phyloP scores from a whole-genome alignment of 2,797 vertebrate species.

The Zalophus californianus region DNA sequence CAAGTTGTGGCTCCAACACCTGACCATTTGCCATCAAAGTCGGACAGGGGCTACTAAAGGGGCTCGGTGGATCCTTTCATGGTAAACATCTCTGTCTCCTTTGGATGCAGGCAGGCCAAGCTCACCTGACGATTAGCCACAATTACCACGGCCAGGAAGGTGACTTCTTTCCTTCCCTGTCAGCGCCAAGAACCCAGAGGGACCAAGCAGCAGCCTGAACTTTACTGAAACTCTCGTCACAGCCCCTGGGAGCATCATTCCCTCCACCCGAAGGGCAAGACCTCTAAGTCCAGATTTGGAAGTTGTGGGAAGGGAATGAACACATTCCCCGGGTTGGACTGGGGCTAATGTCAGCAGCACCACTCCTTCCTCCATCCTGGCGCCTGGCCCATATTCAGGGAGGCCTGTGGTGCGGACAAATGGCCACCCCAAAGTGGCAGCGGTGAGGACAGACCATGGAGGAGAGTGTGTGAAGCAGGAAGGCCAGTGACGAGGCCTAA shows the following conservation, averaged over 20 bases:
- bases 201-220: neutral
- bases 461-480: neutral
- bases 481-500: neutral
- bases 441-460: neutral
- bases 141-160: neutral
- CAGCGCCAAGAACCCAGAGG: neutral
- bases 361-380: neutral
- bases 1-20: too few species aligned
- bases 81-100: neutral
- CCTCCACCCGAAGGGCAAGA: neutral
- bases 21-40: neutral
- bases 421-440: neutral
- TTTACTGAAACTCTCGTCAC: neutral
- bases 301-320: neutral
- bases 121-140: neutral
- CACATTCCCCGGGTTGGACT: neutral
- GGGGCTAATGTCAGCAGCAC: too few species aligned
- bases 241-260: neutral
- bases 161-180: neutral
- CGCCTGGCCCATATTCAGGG: neutral
- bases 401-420: neutral
- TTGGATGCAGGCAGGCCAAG: neutral
- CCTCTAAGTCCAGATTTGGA: neutral
- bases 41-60: neutral
- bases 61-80: neutral